phyloP scores from a whole-genome alignment of 2,113 vertebrate genomes.

The Siniperca knerii region DNA sequence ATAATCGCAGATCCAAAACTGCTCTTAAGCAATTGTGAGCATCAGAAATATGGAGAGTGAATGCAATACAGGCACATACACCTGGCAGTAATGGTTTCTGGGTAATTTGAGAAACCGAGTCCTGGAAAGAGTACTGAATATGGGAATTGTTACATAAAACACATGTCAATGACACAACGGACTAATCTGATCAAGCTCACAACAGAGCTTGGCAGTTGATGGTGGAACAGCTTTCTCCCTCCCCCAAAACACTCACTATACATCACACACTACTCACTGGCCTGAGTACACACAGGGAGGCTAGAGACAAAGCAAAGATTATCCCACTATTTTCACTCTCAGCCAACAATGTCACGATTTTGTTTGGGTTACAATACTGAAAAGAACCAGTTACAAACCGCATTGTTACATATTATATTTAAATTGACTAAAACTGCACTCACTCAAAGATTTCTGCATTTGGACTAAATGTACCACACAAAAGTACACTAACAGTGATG shows the following conservation, averaged over 20 bases:
- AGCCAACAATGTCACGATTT: constrained; percentile 51
- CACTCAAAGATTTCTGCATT: constrained; percentile 5
- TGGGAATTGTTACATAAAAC: constrained; percentile 54
- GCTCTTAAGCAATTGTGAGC: background rate
- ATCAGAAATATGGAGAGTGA: constrained; percentile 7
- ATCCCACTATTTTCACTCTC: constrained; percentile 50
- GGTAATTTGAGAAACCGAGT: constrained; percentile 18
- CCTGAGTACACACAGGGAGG: constrained; percentile 31
- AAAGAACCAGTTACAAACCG: constrained; percentile 22
- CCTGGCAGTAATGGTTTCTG: constrained; percentile 22
- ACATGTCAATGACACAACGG: constrained; percentile 51
- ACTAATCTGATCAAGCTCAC: constrained; percentile 46
- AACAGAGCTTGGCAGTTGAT: constrained; percentile 58
- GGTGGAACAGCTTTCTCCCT: constrained; percentile 62
- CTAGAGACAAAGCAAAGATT: constrained; percentile 54
- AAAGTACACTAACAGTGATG: background rate
- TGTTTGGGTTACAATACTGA: constrained; percentile 6
- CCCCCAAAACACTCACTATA: constrained; percentile 59
- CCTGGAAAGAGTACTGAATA: constrained; percentile 28
- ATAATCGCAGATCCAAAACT: constrained; percentile 1
- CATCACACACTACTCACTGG: constrained; percentile 52
- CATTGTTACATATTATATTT: background rate
- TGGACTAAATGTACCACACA: constrained; percentile 23
- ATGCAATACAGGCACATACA: constrained; percentile 1
- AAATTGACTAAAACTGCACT: background rate